Conservation (phyloP, 2,797 vertebrate species). For the Tragopan temminckii region DNA sequence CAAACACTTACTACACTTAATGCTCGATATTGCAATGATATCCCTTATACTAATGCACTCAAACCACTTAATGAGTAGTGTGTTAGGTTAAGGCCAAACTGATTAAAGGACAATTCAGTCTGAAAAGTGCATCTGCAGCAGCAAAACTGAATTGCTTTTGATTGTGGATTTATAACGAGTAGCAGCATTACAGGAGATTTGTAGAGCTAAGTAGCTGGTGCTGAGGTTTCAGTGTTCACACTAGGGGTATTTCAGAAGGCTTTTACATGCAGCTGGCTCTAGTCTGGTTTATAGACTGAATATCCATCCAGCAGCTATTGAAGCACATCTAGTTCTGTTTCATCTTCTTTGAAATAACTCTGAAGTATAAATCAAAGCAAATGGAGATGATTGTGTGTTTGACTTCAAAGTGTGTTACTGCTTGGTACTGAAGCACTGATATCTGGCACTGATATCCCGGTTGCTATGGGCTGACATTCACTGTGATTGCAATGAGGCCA, state of each 20-base stretch:
- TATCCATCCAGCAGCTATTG: background rate
- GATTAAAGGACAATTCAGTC: background rate
- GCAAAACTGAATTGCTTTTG: background rate
- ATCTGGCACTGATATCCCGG: background rate
- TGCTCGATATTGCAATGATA: background rate
- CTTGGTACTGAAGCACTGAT: background rate
- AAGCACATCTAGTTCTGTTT: background rate
- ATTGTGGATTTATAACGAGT: background rate
- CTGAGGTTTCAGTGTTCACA: background rate
- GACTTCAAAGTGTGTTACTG: background rate
- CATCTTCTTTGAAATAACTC: background rate
- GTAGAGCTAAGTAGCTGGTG: background rate
- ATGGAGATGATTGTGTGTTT: background rate
- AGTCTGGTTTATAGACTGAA: background rate
- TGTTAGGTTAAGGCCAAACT: background rate
- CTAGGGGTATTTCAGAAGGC: background rate
- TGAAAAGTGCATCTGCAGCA: background rate
- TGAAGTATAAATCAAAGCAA: background rate
- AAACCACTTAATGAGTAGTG: background rate
- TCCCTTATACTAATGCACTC: background rate
- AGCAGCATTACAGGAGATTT: background rate
- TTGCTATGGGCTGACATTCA: background rate
- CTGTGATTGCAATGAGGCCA: background rate
- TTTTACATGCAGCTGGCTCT: background rate
- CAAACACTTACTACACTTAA: background rate